Evolutionary conservation across 2,113 vertebrate genomes (phyloP), one percentile per base, ranked within the genome.

Genomic region (Dromiciops gliroides): DNA sequence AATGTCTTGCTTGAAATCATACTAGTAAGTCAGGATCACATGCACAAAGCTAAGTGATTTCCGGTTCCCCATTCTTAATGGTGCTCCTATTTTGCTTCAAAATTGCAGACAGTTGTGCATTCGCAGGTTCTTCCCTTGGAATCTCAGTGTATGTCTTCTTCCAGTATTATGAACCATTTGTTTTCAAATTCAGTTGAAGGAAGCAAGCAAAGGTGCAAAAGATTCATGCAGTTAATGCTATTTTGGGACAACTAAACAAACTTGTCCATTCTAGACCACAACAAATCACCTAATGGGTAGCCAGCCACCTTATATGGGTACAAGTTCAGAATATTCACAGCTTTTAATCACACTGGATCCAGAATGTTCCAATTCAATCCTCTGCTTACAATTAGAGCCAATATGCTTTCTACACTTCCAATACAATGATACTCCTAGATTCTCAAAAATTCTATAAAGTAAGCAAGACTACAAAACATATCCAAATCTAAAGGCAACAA

Each of bases 71-170:
- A 25, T 48, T 89, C 44, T 89, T 89, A 48, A 48, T 48, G 44
- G 24, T 48, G 25, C 24, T 24, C 48, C 48, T 26, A 48, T 90
- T 22, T 44, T 83, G 37, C 67, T 83, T 83, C 44, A 83, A 83
- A 44, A 44, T 44, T 23, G n/a, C 89, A 91, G 50, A 52, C 26
- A 26, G 75, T 44, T 37, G 44, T 48, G 60, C 19, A 90, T 90
- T 67, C 89, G 47, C 88, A 94, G 48, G 95, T 94, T 89, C 52
- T 96, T 94, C 53, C 56, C 67, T 93, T 94, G 50, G 53, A 91
- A 48, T 75, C 92, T 90, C 48, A 51, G 1, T 92, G 89, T 23
- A 26, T 95, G 92, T 22, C 53, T 95, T 93, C 89, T 94, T 44
- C 56, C 48, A 93, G 3, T 51, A 89, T 22, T 88, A 26, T 75